Percentiles rank a stretch among this genome's conserved stretches.
Evolutionary conservation across 2,888 invertebrate species (phyloP).

Genomic region (Diarsia brunnea): DNA sequence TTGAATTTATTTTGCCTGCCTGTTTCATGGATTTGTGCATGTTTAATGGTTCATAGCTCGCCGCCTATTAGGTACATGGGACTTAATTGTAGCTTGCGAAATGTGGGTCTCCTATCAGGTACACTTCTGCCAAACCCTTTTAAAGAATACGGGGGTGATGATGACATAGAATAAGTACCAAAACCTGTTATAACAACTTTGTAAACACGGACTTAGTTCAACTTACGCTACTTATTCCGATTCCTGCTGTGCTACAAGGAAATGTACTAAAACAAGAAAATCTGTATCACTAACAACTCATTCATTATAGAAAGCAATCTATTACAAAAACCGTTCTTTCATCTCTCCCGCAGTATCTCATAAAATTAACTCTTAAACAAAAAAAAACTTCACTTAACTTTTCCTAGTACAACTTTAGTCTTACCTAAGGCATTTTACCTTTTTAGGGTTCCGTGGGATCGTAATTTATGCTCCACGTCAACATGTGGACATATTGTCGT

Average conservation of each 20-base stretch:
- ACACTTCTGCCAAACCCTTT: background rate
- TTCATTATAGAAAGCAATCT: slow-evolving; percentile 30
- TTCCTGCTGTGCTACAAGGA: background rate
- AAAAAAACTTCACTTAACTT: slow-evolving; percentile 43
- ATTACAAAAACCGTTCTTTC: slow-evolving; percentile 47
- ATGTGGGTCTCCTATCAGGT: background rate
- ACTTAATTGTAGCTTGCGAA: background rate
- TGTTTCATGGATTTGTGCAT: no score
- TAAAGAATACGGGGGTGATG: background rate
- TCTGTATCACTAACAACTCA: slow-evolving; percentile 10
- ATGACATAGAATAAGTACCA: background rate
- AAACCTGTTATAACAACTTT: background rate
- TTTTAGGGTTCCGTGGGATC: slow-evolving; percentile 55
- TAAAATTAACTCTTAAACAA: slow-evolving; percentile 50
- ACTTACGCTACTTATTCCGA: background rate
- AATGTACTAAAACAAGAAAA: slow-evolving; percentile 11
- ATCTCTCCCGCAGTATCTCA: slow-evolving; percentile 54
- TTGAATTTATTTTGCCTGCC: no score
- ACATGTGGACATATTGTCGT: slow-evolving; percentile 71
- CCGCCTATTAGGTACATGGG: background rate
- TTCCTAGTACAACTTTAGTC: slow-evolving; percentile 59
- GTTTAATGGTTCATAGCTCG: background rate
- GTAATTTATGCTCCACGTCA: slow-evolving; percentile 67
- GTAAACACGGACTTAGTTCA: background rate
- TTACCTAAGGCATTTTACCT: slow-evolving; percentile 66